Percentiles rank a stretch among this genome's conserved stretches.
These are phyloP conservation scores for Gavia stellata DNA, from an alignment of 2,113 vertebrate genomes.

Conservation along the genomic window DNA sequence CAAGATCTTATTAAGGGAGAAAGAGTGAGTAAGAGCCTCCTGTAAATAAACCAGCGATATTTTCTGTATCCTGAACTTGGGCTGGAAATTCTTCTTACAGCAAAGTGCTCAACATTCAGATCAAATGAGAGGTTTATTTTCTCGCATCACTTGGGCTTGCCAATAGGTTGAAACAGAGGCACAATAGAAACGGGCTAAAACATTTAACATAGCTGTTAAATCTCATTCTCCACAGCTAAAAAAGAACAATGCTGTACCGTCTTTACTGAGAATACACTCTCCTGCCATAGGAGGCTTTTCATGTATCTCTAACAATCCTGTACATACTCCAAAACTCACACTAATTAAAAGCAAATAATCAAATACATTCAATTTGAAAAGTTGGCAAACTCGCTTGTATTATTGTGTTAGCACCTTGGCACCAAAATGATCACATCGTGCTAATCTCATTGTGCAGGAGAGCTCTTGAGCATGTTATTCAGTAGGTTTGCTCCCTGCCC, in stretches of 20 bases:
- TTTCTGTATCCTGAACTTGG: not conserved
- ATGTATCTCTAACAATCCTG: constrained; percentile 80
- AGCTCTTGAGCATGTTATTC: constrained; percentile 71
- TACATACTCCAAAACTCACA: constrained; percentile 84
- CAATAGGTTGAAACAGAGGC: constrained; percentile 73
- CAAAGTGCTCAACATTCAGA: constrained; percentile 33
- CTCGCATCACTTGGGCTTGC: constrained; percentile 60
- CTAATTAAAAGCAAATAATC: constrained; percentile 88
- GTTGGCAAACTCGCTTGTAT: constrained; percentile 81
- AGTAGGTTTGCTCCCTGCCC: constrained; percentile 9
- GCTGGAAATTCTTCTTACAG: constrained; percentile 37
- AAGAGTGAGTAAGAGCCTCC: not conserved
- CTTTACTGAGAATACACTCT: constrained; percentile 66
- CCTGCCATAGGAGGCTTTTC: constrained; percentile 72
- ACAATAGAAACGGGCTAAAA: constrained; percentile 68
- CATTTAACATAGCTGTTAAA: constrained; percentile 76
- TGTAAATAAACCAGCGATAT: not conserved
- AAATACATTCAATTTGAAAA: constrained; percentile 86
- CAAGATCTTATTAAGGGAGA: not conserved
- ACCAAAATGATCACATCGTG: constrained; percentile 72
- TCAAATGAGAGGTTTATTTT: constrained; percentile 69
- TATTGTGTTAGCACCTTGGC: constrained; percentile 85
- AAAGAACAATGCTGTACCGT: constrained; percentile 71
- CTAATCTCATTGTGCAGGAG: constrained; percentile 81
- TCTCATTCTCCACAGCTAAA: constrained; percentile 75